A percentile compares a stretch with the other conserved stretches of the same genome.
These are phyloP conservation scores for Orchestes rusci DNA, from an alignment of 2,888 invertebrate species.

Conservation along the genomic window DNA sequence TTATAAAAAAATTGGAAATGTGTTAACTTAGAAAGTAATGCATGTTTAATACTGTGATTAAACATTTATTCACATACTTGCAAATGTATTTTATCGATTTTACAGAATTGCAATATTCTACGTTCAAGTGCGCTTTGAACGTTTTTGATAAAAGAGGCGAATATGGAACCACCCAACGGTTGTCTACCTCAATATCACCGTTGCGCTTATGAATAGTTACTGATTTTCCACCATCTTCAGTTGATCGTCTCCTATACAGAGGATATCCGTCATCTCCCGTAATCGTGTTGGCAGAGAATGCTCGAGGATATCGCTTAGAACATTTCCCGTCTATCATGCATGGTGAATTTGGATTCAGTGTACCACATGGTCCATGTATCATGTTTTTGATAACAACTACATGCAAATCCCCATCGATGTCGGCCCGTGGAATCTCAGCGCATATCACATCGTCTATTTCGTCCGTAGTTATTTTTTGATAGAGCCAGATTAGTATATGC, in stretches of 20 bases:
- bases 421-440: constrained; percentile 4
- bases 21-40: too few species aligned
- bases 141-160: constrained; percentile 24
- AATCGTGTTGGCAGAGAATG: constrained; percentile 29
- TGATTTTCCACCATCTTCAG: constrained; percentile 6
- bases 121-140: constrained; percentile 34
- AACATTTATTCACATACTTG: constrained; percentile 33
- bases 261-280: constrained; percentile 35
- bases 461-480: constrained; percentile 19
- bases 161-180: constrained; percentile 5
- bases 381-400: constrained; percentile 31
- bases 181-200: constrained; percentile 1
- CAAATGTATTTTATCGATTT: too few species aligned
- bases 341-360: constrained; percentile 34
- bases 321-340: constrained; percentile 40
- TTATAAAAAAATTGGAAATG: too few species aligned
- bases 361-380: constrained; percentile 42
- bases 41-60: too few species aligned
- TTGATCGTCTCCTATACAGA: constrained; percentile 28
- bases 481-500: constrained; percentile 32
- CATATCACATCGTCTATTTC: constrained; percentile 10
- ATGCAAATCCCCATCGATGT: background rate
- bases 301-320: constrained; percentile 29
- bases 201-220: background rate
- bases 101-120: constrained; percentile 38